Conservation (phyloP, 2,113 vertebrate genomes). For the Pleuronectes platessa region DNA sequence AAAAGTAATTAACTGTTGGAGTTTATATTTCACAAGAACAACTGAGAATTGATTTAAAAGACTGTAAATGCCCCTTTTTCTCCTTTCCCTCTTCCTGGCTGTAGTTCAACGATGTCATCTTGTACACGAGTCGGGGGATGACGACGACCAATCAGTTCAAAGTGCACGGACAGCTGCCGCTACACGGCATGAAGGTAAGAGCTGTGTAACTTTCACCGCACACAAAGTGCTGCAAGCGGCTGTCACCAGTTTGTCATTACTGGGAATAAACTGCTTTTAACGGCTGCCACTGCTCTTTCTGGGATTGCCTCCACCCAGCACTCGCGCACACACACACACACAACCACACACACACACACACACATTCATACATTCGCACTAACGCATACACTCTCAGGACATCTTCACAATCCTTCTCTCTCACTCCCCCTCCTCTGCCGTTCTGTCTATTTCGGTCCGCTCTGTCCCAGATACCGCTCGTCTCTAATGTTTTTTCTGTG, state of each 20-base stretch:
- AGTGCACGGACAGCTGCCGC: slow-evolving; percentile 92
- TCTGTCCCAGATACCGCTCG: slow-evolving; percentile 63
- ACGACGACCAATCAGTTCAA: slow-evolving; percentile 95
- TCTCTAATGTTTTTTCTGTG: slow-evolving; percentile 56
- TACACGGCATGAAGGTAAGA: slow-evolving; percentile 96
- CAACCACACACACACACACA: slow-evolving; percentile 25
- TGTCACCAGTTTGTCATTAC: slow-evolving; percentile 57
- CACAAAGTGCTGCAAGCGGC: slow-evolving; percentile 6
- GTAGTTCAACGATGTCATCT: slow-evolving; percentile 92
- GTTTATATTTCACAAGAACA: not conserved
- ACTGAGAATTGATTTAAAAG: not conserved
- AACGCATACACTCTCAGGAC: slow-evolving; percentile 18
- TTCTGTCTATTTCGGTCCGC: slow-evolving; percentile 63
- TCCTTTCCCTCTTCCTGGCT: slow-evolving; percentile 29
- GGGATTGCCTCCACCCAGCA: slow-evolving; percentile 3
- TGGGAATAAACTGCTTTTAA: slow-evolving; percentile 39
- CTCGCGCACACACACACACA: slow-evolving; percentile 9
- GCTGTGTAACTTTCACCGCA: not conserved
- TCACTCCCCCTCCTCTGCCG: slow-evolving; percentile 27
- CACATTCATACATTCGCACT: not conserved
- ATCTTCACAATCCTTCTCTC: slow-evolving; percentile 24
- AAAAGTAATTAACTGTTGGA: not conserved
- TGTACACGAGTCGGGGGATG: slow-evolving; percentile 96
- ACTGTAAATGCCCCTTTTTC: not conserved
- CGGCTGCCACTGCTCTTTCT: slow-evolving; percentile 11